Conservation (phyloP, 2,888 invertebrate species). For the Emesis furor region DNA sequence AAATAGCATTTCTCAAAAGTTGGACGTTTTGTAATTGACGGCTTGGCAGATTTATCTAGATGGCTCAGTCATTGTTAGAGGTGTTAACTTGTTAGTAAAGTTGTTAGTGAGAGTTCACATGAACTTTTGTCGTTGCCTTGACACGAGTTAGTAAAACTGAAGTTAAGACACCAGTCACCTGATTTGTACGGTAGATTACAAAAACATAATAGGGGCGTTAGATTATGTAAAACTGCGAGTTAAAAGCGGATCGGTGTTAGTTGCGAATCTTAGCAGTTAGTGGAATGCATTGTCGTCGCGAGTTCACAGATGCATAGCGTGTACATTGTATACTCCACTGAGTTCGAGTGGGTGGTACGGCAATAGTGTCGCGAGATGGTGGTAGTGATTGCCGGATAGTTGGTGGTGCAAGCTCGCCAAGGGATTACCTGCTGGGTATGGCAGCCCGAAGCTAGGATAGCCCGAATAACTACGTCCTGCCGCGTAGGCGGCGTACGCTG, state of each 20-base stretch:
- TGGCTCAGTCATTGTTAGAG: conserved; percentile 91
- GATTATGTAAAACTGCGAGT: conserved; percentile 79
- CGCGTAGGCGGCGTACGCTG: conserved; percentile 99
- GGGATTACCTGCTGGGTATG: conserved; percentile 99
- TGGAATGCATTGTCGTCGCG: conserved; percentile 91
- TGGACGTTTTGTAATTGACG: conserved; percentile 90
- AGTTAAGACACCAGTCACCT: conserved; percentile 87
- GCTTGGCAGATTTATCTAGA: conserved; percentile 89
- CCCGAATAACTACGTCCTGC: conserved; percentile 99
- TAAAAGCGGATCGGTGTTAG: conserved; percentile 84
- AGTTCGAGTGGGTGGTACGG: conserved; percentile 94
- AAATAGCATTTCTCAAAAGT: conserved; percentile 88
- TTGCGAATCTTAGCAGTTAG: conserved; percentile 85
- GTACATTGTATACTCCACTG: conserved; percentile 94
- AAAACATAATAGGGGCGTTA: conserved; percentile 81
- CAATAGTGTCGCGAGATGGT: conserved; percentile 93
- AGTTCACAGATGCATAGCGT: conserved; percentile 96
- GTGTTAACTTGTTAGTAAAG: conserved; percentile 90
- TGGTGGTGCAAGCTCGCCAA: conserved; percentile 96
- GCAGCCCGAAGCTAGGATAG: conserved; percentile 99
- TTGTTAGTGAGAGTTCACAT: conserved; percentile 89
- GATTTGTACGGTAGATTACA: conserved; percentile 81
- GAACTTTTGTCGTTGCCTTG: conserved; percentile 86
- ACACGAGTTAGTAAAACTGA: conserved; percentile 86
- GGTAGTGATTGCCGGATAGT: conserved; percentile 93